Conservation (phyloP, 2,113 vertebrate genomes). For the Daphoenositta chrysoptera region DNA sequence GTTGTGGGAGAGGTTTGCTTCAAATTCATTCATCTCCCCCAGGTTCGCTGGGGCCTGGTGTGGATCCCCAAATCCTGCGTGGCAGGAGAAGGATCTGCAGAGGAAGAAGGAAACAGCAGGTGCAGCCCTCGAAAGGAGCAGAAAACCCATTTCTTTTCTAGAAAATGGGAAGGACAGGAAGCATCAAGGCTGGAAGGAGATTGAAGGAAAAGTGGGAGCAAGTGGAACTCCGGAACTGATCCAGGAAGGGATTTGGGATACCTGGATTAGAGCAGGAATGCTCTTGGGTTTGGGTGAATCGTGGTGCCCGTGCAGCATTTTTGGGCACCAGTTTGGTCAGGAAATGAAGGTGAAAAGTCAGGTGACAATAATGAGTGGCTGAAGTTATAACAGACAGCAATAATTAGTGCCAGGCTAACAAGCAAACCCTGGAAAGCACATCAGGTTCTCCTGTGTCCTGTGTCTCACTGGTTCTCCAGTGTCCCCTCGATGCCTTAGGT, state of each 20-base stretch:
- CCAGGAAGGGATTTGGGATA: background rate
- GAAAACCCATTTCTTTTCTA: background rate
- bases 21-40: fast-evolving
- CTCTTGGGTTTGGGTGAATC: background rate
- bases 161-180: background rate
- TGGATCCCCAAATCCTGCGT: fast-evolving
- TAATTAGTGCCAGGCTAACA: background rate
- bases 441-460: background rate
- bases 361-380: background rate
- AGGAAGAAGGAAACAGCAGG: background rate
- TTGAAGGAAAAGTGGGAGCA: background rate
- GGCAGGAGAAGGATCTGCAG: background rate
- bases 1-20: background rate
- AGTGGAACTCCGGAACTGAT: background rate
- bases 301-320: fast-evolving
- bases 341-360: background rate
- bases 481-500: too few species aligned
- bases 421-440: fast-evolving
- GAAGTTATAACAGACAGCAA: fast-evolving
- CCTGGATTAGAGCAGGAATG: fast-evolving
- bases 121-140: background rate
- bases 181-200: background rate
- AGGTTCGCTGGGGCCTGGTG: fast-evolving
- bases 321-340: fast-evolving
- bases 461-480: too few species aligned